These are phyloP conservation scores for Megaleporinus macrocephalus DNA, from an alignment of 2,113 vertebrate genomes.

Conservation along the genomic window DNA sequence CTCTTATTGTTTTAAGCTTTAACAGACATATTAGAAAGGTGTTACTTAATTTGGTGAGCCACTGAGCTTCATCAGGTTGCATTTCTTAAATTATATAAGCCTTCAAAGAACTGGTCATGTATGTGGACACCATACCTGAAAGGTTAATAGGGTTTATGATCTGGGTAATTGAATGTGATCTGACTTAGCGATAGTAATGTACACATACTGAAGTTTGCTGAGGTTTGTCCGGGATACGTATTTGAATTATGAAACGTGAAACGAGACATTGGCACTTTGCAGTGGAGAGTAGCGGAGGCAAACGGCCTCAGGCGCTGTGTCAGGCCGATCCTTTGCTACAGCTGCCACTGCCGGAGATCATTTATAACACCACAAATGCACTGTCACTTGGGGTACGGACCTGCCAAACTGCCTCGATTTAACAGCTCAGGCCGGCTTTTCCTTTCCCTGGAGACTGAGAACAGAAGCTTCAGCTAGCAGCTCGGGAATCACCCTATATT, in stretches of 20 bases:
- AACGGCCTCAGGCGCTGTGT: conserved; percentile 46
- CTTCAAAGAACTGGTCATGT: neutral
- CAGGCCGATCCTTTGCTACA: conserved; percentile 29
- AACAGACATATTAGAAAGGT: no score
- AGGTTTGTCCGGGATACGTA: conserved; percentile 21
- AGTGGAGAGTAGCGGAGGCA: conserved; percentile 55
- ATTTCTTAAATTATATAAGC: neutral
- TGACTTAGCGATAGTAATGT: neutral
- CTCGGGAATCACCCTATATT: conserved; percentile 4
- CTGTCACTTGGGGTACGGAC: conserved; percentile 52
- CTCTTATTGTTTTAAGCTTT: no score
- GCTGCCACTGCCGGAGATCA: conserved; percentile 45
- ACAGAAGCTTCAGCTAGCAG: conserved; percentile 26
- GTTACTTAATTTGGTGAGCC: no score
- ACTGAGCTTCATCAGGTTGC: no score
- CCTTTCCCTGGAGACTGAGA: conserved; percentile 19
- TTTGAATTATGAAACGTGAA: conserved; percentile 58
- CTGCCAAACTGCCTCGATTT: conserved; percentile 44
- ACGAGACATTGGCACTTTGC: conserved; percentile 53
- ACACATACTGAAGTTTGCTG: neutral
- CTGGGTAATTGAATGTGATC: neutral
- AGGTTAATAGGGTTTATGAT: neutral
- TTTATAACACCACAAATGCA: conserved; percentile 65
- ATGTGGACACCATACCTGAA: neutral
- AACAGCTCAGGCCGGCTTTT: conserved; percentile 20